Percentiles rank a stretch among this genome's conserved stretches.
Conservation (phyloP, 2,797 vertebrate species). For the Semaprochilodus insignis region DNA sequence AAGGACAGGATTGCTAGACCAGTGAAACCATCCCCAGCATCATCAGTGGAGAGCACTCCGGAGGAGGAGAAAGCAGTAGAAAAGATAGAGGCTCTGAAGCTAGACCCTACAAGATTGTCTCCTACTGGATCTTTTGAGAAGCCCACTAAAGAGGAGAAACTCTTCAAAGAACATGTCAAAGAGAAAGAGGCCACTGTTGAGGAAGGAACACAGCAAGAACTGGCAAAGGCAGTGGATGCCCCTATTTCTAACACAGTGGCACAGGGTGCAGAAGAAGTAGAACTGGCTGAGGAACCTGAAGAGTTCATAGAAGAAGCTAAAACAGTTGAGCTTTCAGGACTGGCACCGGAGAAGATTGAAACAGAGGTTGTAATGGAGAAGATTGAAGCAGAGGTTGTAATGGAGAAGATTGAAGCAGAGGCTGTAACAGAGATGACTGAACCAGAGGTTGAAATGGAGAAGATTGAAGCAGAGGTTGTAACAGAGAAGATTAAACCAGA, state of each 20-base stretch:
- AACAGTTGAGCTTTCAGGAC: not conserved
- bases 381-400: not conserved
- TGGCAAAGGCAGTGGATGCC: constrained; percentile 30
- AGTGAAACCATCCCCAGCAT: constrained; percentile 77
- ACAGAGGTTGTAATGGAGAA: not conserved
- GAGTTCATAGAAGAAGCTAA: constrained; percentile 59
- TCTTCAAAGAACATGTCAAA: constrained; percentile 30
- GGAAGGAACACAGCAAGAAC: constrained; percentile 5
- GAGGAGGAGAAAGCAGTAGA: constrained; percentile 76
- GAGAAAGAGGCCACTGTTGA: constrained; percentile 25
- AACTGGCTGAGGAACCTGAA: constrained; percentile 62
- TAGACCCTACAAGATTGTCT: constrained; percentile 61
- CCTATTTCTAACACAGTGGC: not conserved
- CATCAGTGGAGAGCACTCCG: constrained; percentile 81
- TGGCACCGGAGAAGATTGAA: constrained; percentile 38
- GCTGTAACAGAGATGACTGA: constrained; percentile 28
- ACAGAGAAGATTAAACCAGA: not conserved
- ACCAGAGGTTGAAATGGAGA: constrained; percentile 41
- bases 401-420: constrained; percentile 27
- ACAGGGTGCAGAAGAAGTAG: constrained; percentile 51
- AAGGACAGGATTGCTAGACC: constrained; percentile 81
- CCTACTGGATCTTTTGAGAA: constrained; percentile 51
- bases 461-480: constrained; percentile 20
- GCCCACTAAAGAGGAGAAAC: constrained; percentile 65
- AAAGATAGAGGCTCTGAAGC: constrained; percentile 74